These are phyloP conservation scores for Atta texana DNA, from an alignment of 1,140 invertebrate genomes.

Conservation along the genomic window DNA sequence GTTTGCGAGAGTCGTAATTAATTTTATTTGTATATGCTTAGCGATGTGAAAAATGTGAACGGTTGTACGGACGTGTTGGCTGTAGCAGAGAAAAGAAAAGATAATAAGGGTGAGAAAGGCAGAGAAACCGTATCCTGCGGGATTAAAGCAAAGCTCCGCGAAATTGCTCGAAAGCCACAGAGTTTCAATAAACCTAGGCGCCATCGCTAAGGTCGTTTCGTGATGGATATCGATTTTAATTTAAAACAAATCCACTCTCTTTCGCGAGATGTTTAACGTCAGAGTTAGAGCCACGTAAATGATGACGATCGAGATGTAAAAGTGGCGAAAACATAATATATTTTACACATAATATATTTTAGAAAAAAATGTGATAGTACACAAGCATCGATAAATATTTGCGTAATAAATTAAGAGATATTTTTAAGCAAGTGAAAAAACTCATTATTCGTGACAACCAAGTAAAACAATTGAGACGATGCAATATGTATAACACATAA, in stretches of 20 bases:
- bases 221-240: constrained; percentile 79
- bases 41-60: constrained; percentile 32
- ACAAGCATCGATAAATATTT: neutral
- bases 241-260: constrained; percentile 76
- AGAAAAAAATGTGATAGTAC: neutral
- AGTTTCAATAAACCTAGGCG: constrained; percentile 80
- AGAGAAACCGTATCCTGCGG: constrained; percentile 75
- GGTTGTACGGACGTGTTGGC: neutral
- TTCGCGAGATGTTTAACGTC: constrained; percentile 52
- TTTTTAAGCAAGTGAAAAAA: neutral
- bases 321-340: neutral
- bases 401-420: neutral
- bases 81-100: constrained; percentile 49
- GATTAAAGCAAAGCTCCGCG: constrained; percentile 82
- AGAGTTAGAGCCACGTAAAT: neutral
- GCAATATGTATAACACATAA: neutral
- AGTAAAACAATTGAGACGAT: neutral
- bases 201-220: constrained; percentile 52
- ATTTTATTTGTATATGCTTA: constrained; percentile 40
- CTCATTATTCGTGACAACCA: neutral
- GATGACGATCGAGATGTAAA: neutral
- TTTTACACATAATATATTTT: neutral
- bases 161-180: constrained; percentile 81
- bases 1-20: constrained; percentile 1
- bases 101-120: constrained; percentile 21